Conservation (phyloP, 92 coral and sea anemone species). For the Epizoanthus rinbou region DNA sequence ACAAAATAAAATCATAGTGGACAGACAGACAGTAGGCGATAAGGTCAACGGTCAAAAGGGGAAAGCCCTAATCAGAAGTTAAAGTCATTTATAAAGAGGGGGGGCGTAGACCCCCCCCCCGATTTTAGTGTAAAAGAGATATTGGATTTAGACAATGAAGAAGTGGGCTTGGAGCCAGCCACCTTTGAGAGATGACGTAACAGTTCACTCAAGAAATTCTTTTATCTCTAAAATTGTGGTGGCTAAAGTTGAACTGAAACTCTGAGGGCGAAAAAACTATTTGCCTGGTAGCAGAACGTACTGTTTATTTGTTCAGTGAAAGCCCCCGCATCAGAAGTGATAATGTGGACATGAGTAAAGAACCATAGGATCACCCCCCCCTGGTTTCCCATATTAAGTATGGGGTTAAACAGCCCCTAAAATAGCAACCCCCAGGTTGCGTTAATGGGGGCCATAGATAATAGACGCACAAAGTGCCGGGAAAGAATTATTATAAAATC, state of each 20-base stretch:
- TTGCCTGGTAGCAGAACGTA: slow-evolving; percentile 79
- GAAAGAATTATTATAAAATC: slow-evolving; percentile 72
- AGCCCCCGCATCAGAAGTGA: slow-evolving; percentile 64
- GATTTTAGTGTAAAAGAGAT: slow-evolving; percentile 75
- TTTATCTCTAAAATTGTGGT: slow-evolving; percentile 71
- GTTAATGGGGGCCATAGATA: slow-evolving; percentile 64
- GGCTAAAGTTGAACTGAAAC: slow-evolving; percentile 84
- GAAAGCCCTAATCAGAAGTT: slow-evolving; percentile 90
- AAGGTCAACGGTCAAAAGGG: slow-evolving; percentile 82
- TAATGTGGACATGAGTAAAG: slow-evolving; percentile 88
- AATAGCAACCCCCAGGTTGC: slow-evolving; percentile 70
- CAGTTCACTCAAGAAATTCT: slow-evolving; percentile 78
- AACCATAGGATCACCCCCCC: slow-evolving; percentile 76
- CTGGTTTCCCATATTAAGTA: slow-evolving; percentile 36
- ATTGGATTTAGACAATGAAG: slow-evolving; percentile 78
- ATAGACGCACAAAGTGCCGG: slow-evolving; percentile 82
- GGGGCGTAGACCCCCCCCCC: background rate
- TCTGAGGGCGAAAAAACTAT: slow-evolving; percentile 61
- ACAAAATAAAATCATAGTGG: slow-evolving; percentile 64
- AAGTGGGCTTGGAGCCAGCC: slow-evolving; percentile 97
- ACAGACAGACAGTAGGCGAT: slow-evolving; percentile 83
- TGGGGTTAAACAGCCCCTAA: slow-evolving; percentile 86
- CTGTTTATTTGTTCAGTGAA: slow-evolving; percentile 39
- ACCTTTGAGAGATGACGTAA: slow-evolving; percentile 86
- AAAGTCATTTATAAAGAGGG: slow-evolving; percentile 64